A percentile compares a stretch with the other conserved stretches of the same genome.
Evolutionary conservation across 2,797 vertebrate species (phyloP).

Genomic region (Cryptoprocta ferox): DNA sequence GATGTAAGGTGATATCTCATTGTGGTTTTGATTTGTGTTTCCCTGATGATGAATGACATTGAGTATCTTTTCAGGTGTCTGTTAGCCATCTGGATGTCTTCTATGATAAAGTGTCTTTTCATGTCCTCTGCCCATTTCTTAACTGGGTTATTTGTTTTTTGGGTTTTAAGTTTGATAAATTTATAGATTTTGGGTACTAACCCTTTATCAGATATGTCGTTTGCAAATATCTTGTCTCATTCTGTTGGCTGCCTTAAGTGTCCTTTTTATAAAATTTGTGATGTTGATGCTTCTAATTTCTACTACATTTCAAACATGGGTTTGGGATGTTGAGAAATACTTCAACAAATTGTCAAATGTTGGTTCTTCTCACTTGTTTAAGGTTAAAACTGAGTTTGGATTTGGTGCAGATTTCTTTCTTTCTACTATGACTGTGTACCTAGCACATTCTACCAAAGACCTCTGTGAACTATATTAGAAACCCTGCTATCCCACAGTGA

Average conservation of each 20-base stretch:
- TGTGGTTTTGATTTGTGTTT: no score
- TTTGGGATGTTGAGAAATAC: background rate
- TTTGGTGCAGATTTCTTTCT: background rate
- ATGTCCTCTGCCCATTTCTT: no score
- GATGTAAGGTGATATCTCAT: no score
- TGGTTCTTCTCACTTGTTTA: background rate
- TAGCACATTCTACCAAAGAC: background rate
- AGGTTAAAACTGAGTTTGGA: background rate
- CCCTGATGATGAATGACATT: no score
- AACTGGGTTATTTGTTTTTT: no score
- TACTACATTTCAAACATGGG: background rate
- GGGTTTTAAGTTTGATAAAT: no score
- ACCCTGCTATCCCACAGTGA: background rate
- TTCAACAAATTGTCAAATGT: background rate
- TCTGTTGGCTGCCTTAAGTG: background rate
- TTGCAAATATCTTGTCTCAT: no score
- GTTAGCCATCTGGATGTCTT: no score
- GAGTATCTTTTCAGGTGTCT: no score
- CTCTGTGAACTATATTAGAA: background rate
- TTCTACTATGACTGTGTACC: background rate
- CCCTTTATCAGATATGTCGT: no score
- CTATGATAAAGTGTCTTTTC: no score
- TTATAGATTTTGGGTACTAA: no score
- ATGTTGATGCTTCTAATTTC: slow-evolving; percentile 21
- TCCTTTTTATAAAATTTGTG: background rate